Evolutionary conservation across 2,113 vertebrate species (phyloP).

Genomic region (Pterocles gutturalis): DNA sequence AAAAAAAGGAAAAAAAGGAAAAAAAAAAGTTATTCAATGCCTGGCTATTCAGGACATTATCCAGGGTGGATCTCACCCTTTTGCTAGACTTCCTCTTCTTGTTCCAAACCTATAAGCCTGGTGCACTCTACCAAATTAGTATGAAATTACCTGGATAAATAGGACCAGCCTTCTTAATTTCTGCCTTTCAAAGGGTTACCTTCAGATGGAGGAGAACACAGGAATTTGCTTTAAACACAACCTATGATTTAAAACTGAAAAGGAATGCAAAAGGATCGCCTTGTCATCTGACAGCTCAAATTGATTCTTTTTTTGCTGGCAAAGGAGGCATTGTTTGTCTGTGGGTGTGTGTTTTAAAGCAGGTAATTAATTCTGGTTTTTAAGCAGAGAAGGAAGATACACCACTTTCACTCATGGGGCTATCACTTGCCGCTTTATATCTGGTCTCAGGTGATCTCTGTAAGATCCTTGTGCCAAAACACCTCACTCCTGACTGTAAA

Average conservation of each 20-base stretch:
- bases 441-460: not conserved
- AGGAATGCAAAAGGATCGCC: not conserved
- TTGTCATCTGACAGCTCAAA: not conserved
- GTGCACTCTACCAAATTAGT: not conserved
- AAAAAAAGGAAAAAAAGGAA: accelerated
- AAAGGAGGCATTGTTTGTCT: not conserved
- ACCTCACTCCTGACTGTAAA: not conserved
- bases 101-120: not conserved
- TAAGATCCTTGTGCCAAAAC: not conserved
- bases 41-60: not conserved
- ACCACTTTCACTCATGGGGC: not conserved
- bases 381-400: not conserved
- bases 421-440: not conserved
- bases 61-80: not conserved
- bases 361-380: not conserved
- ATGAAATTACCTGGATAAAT: not conserved
- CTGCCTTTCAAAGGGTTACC: not conserved
- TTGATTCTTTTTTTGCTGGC: not conserved
- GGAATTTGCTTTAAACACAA: not conserved
- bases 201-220: not conserved
- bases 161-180: not conserved
- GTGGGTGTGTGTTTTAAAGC: not conserved
- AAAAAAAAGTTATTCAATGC: not conserved
- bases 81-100: not conserved
- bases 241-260: not conserved